phyloP scores from a whole-genome alignment of 2,888 invertebrate species.

The Trilocha varians region DNA sequence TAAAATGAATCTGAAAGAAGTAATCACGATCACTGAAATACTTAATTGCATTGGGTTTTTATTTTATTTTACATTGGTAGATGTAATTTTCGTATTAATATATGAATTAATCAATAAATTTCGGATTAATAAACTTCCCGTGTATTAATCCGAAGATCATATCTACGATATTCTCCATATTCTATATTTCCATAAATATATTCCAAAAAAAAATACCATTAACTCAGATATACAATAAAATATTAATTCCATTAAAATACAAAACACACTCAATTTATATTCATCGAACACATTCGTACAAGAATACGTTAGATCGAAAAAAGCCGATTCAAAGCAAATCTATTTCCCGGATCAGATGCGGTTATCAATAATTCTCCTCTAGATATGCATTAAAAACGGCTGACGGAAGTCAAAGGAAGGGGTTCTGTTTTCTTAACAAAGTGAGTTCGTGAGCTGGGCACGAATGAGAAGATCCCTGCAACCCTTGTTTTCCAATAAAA shows the following conservation, averaged over 20 bases:
- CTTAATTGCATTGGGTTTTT: no score
- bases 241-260: background rate
- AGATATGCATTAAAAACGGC: conserved; percentile 68
- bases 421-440: conserved; percentile 66
- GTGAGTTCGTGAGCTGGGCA: conserved; percentile 59
- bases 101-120: no score
- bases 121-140: no score
- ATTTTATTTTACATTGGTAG: no score
- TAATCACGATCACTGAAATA: no score
- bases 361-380: conserved; percentile 61
- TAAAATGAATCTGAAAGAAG: no score
- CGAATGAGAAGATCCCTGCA: conserved; percentile 49
- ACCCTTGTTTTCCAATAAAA: conserved; percentile 66
- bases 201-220: no score
- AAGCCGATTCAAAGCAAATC: conserved; percentile 21
- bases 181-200: no score
- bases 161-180: no score
- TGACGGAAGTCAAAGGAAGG: conserved; percentile 56
- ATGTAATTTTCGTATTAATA: no score
- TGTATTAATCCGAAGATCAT: no score
- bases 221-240: background rate
- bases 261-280: background rate
- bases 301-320: conserved; percentile 9
- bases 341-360: conserved; percentile 29
- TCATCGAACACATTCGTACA: conserved; percentile 9